Evolutionary conservation across 1,140 invertebrate species (phyloP).

Genomic region (Myzus persicae): DNA sequence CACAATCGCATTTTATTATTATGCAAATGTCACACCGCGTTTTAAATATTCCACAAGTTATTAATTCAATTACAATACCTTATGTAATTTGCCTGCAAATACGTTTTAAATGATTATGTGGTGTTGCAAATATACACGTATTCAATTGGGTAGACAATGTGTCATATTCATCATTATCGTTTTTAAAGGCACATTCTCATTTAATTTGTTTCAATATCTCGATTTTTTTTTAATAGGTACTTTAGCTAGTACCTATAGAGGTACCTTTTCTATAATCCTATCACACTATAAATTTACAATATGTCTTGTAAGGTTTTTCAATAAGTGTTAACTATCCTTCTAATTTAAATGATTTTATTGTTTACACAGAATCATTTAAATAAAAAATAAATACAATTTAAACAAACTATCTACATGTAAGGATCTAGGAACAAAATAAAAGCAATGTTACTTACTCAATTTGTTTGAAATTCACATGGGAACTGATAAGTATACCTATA

Average conservation of each 20-base stretch:
- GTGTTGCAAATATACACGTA: neutral
- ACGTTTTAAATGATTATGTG: neutral
- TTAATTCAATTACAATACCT: neutral
- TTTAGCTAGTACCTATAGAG: too few relatives aligned
- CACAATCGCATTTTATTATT: neutral
- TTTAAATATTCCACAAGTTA: neutral
- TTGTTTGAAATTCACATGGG: neutral
- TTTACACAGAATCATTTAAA: neutral
- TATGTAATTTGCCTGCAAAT: neutral
- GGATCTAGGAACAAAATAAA: neutral
- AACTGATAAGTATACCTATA: neutral
- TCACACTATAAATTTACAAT: too few relatives aligned
- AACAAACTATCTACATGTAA: neutral
- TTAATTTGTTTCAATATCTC: neutral
- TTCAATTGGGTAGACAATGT: neutral
- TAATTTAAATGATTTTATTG: neutral
- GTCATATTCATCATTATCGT: neutral
- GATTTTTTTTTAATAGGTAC: too few relatives aligned
- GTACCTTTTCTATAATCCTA: too few relatives aligned
- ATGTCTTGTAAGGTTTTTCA: neutral
- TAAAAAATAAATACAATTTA: neutral
- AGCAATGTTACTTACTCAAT: too few relatives aligned
- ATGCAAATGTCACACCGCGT: neutral
- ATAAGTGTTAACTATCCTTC: neutral
- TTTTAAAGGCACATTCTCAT: neutral